phyloP scores from a whole-genome alignment of 2,888 invertebrate genomes.

The Tipula confusa region DNA sequence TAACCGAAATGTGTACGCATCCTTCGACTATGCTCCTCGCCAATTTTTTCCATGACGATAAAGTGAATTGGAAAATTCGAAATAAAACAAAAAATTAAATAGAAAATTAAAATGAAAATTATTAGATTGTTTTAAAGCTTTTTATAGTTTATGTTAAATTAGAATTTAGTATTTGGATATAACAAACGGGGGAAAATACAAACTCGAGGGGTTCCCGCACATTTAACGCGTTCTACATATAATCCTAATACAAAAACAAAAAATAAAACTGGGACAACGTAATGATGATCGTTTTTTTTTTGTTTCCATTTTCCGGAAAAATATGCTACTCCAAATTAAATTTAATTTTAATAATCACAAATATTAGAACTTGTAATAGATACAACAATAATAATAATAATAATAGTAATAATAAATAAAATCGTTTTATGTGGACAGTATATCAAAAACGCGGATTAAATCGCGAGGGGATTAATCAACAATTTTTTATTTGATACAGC shows the following conservation, averaged over 20 bases:
- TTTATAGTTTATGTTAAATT: conserved; percentile 25
- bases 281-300: neutral
- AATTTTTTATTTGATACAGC: neutral
- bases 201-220: neutral
- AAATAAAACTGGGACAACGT: neutral
- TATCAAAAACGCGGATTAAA: neutral
- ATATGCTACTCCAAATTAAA: neutral
- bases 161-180: neutral
- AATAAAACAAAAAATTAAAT: neutral
- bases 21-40: neutral
- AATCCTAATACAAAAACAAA: neutral
- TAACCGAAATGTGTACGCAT: neutral
- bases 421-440: neutral
- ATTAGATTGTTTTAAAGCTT: conserved; percentile 25
- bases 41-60: neutral
- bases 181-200: no score
- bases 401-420: no score
- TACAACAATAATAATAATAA: no score
- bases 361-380: no score
- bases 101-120: conserved; percentile 12
- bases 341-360: neutral
- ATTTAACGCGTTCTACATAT: neutral
- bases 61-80: neutral
- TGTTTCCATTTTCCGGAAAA: neutral
- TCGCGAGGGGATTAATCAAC: neutral